Evolutionary conservation across 1,140 invertebrate species (phyloP).

Genomic region (Medauroidea extradentata): DNA sequence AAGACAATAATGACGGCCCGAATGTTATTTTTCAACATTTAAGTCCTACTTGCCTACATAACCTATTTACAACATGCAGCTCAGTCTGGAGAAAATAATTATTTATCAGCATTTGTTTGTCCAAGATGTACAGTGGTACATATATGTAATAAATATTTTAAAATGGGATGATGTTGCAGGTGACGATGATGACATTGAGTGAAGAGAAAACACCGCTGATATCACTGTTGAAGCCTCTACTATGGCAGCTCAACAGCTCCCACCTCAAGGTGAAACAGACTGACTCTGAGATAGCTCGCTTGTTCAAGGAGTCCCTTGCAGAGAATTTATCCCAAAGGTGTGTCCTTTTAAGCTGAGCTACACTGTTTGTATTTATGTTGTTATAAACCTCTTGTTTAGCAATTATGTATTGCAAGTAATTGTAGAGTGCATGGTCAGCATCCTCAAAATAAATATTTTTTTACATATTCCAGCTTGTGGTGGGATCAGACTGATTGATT

Average conservation of each 20-base stretch:
- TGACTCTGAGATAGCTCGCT: constrained; percentile 41
- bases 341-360: neutral
- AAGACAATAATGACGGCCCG: too few relatives aligned
- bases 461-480: neutral
- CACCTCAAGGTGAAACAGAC: constrained; percentile 46
- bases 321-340: constrained; percentile 43
- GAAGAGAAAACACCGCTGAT: constrained; percentile 51
- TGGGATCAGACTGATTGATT: too few relatives aligned
- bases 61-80: too few relatives aligned
- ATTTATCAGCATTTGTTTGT: too few relatives aligned
- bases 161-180: constrained; percentile 29
- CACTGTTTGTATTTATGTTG: neutral
- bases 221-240: constrained; percentile 50
- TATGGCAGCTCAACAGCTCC: constrained; percentile 48
- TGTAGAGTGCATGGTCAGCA: neutral
- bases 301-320: constrained; percentile 45
- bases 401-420: neutral
- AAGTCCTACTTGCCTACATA: too few relatives aligned
- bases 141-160: too few relatives aligned
- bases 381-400: neutral
- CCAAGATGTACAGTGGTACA: too few relatives aligned
- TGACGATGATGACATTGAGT: constrained; percentile 50
- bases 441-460: neutral
- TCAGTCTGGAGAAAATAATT: too few relatives aligned
- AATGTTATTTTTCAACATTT: too few relatives aligned